These are phyloP conservation scores for Euschistus heros DNA, from an alignment of 1,140 invertebrate species.

Conservation along the genomic window DNA sequence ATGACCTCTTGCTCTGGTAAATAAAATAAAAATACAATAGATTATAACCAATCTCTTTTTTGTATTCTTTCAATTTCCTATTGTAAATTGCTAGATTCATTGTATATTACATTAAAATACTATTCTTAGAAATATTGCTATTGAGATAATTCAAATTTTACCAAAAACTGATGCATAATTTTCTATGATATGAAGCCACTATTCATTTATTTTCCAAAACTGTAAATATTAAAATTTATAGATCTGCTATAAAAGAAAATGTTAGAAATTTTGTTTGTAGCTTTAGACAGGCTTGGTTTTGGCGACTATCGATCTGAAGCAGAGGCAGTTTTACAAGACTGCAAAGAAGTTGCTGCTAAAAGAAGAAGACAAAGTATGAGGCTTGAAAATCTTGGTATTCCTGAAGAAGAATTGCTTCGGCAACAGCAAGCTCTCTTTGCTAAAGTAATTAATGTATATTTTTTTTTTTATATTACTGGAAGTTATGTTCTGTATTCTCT, in stretches of 20 bases:
- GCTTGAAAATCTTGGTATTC: slow-evolving; percentile 92
- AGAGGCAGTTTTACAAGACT: slow-evolving; percentile 86
- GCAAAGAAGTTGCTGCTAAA: slow-evolving; percentile 92
- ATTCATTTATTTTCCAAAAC: neutral
- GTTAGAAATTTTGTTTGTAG: slow-evolving; percentile 43
- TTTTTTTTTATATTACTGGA: too few species aligned
- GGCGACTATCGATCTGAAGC: slow-evolving; percentile 87
- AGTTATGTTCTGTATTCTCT: too few species aligned
- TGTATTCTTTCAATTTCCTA: too few species aligned
- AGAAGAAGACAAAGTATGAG: slow-evolving; percentile 83
- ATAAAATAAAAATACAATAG: too few species aligned
- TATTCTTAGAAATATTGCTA: too few species aligned
- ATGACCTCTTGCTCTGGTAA: too few species aligned
- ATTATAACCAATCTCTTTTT: too few species aligned
- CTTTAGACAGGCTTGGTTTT: slow-evolving; percentile 86
- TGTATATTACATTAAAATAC: too few species aligned
- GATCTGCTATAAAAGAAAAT: neutral
- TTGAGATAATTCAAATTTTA: too few species aligned
- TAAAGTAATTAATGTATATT: slow-evolving; percentile 43
- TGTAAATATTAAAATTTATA: neutral
- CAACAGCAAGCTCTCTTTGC: slow-evolving; percentile 98
- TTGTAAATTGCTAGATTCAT: too few species aligned
- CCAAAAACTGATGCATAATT: too few species aligned
- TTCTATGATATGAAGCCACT: too few species aligned
- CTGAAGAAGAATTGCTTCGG: slow-evolving; percentile 90